These are phyloP conservation scores for Pedionomus torquatus DNA, from an alignment of 2,113 vertebrate species.

Conservation along the genomic window DNA sequence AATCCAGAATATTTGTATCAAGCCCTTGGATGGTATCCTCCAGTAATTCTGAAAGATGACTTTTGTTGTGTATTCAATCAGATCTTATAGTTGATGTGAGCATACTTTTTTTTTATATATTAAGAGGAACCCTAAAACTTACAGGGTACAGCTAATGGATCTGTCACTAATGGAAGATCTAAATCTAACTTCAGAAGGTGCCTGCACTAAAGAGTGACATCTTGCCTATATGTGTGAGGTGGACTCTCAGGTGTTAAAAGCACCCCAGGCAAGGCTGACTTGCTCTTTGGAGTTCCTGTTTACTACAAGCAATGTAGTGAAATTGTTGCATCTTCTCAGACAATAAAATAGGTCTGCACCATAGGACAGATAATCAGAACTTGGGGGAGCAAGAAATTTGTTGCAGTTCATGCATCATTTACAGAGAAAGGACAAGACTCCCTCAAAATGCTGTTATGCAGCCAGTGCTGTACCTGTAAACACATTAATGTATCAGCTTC, in stretches of 20 bases:
- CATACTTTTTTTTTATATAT: background rate
- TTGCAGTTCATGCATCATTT: background rate
- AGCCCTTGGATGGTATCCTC: background rate
- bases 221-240: background rate
- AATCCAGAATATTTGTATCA: background rate
- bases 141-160: background rate
- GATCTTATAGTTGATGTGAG: background rate
- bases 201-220: background rate
- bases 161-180: background rate
- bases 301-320: background rate
- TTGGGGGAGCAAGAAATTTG: background rate
- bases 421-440: background rate
- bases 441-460: background rate
- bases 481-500: background rate
- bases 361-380: background rate
- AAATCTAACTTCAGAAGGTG: background rate
- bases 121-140: background rate
- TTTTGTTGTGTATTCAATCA: background rate
- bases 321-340: background rate
- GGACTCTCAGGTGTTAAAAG: background rate
- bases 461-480: accelerated
- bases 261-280: background rate
- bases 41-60: background rate
- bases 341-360: background rate
- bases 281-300: background rate